phyloP scores from a whole-genome alignment of 2,113 vertebrate species.

The Equus quagga region DNA sequence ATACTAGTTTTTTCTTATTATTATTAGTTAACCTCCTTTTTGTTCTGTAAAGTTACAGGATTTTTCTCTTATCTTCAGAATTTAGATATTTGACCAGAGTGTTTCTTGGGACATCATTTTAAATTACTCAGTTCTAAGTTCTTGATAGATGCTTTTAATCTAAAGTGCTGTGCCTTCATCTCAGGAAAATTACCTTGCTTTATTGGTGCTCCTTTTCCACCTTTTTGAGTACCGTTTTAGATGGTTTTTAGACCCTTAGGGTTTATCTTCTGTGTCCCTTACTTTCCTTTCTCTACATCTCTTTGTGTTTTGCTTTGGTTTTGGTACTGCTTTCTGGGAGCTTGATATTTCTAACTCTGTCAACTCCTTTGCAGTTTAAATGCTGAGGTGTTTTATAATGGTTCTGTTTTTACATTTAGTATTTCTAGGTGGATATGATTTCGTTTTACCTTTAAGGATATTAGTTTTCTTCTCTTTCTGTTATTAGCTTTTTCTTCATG shows the following conservation, averaged over 20 bases:
- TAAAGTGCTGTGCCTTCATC: not conserved
- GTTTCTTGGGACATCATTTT: not conserved
- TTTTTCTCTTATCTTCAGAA: not conserved
- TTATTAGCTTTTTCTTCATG: not conserved
- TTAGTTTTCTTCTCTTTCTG: not conserved
- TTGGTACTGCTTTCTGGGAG: not conserved
- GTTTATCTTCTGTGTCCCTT: not conserved
- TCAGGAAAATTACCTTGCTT: not conserved
- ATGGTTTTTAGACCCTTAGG: not conserved
- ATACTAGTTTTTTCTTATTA: not conserved
- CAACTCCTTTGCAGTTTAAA: not conserved
- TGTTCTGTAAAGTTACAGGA: not conserved
- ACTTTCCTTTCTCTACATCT: not conserved
- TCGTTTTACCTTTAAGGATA: not conserved
- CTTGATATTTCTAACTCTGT: not conserved
- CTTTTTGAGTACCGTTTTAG: not conserved
- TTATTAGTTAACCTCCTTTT: not conserved
- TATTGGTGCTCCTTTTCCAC: not conserved
- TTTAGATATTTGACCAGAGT: not conserved
- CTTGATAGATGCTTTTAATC: not conserved
- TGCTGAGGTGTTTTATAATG: not conserved
- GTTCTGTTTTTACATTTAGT: conserved; percentile 37
- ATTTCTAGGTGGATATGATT: not conserved
- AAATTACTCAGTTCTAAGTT: not conserved
- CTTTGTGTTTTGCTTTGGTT: not conserved